Evolutionary conservation across 2,113 vertebrate species (phyloP).

Genomic region (Cyphomyrus plagiostoma): DNA sequence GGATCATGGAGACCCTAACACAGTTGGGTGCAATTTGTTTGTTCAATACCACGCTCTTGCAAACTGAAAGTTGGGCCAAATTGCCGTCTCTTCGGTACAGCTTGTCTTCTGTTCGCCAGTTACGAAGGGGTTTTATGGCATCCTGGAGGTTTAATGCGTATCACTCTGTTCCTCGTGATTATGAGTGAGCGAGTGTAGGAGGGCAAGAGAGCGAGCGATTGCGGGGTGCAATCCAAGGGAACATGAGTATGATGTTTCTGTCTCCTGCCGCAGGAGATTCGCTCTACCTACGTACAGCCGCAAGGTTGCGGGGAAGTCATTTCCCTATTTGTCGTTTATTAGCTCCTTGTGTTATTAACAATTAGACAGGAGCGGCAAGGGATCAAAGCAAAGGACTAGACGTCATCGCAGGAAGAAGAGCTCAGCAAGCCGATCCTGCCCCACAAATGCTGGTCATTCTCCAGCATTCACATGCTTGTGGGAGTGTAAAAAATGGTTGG

Average conservation of each 20-base stretch:
- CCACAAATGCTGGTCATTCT: not conserved
- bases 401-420: not conserved
- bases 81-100: conserved; percentile 13
- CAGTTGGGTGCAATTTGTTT: not conserved
- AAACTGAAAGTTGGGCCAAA: not conserved
- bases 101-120: conserved; percentile 25
- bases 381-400: not conserved
- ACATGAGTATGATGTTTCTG: not conserved
- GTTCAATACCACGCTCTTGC: not conserved
- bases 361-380: not conserved
- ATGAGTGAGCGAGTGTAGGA: not conserved
- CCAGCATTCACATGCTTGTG: not conserved
- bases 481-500: not conserved
- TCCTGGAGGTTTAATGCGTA: not conserved
- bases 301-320: not conserved
- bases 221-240: not conserved
- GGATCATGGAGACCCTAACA: not conserved
- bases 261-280: not conserved
- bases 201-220: not conserved
- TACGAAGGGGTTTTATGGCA: not conserved
- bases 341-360: not conserved
- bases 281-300: not conserved
- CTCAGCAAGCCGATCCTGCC: not conserved
- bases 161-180: not conserved
- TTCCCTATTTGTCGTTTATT: not conserved